Conservation (phyloP, 2,888 invertebrate genomes). For the Brenthis daphne region DNA sequence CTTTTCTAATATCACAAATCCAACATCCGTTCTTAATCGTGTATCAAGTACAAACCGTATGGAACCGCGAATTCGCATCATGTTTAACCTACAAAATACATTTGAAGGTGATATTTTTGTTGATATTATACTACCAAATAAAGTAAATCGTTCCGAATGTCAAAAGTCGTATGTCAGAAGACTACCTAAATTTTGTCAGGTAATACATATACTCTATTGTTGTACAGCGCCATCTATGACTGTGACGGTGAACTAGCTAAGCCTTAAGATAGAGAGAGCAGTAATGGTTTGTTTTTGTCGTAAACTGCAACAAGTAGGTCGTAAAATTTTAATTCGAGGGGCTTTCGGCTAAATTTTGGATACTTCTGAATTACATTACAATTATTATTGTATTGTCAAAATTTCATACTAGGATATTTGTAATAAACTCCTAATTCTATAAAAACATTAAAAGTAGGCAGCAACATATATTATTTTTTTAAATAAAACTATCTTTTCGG, state of each 20-base stretch:
- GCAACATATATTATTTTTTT: no score
- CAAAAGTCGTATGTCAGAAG: slow-evolving; percentile 42
- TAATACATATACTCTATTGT: slow-evolving; percentile 50
- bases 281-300: slow-evolving; percentile 35
- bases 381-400: no score
- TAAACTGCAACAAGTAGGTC: slow-evolving; percentile 31
- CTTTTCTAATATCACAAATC: slow-evolving; percentile 47
- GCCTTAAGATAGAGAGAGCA: not conserved
- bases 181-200: slow-evolving; percentile 59
- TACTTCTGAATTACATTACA: no score
- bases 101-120: slow-evolving; percentile 83
- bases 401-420: no score
- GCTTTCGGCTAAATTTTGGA: not conserved
- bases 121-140: slow-evolving; percentile 68
- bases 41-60: slow-evolving; percentile 56
- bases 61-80: slow-evolving; percentile 74
- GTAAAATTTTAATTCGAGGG: slow-evolving; percentile 14
- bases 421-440: no score
- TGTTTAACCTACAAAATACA: slow-evolving; percentile 81
- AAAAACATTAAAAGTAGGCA: no score
- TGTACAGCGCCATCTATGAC: slow-evolving; percentile 67
- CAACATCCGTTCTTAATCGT: slow-evolving; percentile 55
- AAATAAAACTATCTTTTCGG: no score
- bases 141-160: slow-evolving; percentile 44
- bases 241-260: slow-evolving; percentile 24